Conservation (phyloP, 2,888 invertebrate species). For the Lepeophtheirus nordmannii region DNA sequence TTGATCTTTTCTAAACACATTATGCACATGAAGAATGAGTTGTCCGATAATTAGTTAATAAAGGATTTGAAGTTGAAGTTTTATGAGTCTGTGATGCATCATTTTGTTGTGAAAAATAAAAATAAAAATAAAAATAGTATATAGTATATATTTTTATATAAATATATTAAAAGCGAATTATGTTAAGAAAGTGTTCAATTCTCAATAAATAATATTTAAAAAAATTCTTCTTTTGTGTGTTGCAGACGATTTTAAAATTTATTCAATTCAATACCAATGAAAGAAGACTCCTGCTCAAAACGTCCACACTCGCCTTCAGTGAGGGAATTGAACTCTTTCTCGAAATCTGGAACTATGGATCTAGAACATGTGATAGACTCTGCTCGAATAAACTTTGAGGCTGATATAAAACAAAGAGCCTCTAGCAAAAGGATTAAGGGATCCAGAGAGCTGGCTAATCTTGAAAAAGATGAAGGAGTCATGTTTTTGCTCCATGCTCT, state of each 20-base stretch:
- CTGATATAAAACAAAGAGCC: not conserved
- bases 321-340: too few species aligned
- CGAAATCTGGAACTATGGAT: not conserved
- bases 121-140: too few species aligned
- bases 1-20: conserved; percentile 5
- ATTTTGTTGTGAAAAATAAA: too few species aligned
- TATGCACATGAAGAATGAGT: not conserved
- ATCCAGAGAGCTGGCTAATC: conserved; percentile 6
- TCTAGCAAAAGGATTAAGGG: not conserved
- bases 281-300: conserved; percentile 3
- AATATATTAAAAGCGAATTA: too few species aligned
- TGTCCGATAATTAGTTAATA: not conserved
- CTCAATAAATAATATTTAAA: too few species aligned
- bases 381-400: conserved; percentile 9
- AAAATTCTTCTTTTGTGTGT: too few species aligned
- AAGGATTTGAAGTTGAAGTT: too few species aligned
- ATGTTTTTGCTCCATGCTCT: conserved; percentile 15
- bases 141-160: too few species aligned
- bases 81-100: too few species aligned
- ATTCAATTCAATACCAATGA: not conserved
- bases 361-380: conserved; percentile 15
- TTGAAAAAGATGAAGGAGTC: conserved; percentile 20
- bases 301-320: conserved; percentile 1
- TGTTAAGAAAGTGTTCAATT: too few species aligned
- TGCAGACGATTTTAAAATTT: too few species aligned